Evolutionary conservation across 2,888 invertebrate species (phyloP).

Genomic region (Timema cristinae): DNA sequence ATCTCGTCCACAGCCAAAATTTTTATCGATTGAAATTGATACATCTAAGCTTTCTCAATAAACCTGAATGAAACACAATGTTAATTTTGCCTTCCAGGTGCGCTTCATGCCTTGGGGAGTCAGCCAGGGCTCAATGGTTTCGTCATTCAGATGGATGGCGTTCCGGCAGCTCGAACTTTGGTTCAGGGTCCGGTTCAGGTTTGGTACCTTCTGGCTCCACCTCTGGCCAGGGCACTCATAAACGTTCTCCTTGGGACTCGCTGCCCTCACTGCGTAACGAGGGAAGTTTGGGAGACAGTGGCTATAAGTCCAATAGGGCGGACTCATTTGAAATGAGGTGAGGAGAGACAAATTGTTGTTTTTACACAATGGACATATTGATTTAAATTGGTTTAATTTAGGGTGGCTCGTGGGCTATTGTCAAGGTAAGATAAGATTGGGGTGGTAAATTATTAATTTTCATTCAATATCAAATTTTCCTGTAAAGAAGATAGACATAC

Average conservation of each 20-base stretch:
- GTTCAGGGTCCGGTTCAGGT: slow-evolving; percentile 49
- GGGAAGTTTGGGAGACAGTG: slow-evolving; percentile 81
- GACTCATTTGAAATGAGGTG: slow-evolving; percentile 86
- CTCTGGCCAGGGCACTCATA: slow-evolving; percentile 50
- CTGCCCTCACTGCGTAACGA: slow-evolving; percentile 80
- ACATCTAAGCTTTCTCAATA: no score
- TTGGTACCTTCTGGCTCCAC: slow-evolving; percentile 44
- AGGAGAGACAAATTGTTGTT: no score
- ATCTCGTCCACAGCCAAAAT: no score
- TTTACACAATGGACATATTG: no score
- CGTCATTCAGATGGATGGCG: slow-evolving; percentile 87
- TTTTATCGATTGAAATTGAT: no score
- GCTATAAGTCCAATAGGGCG: slow-evolving; percentile 78
- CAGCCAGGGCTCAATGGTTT: slow-evolving; percentile 84
- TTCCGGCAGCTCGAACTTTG: slow-evolving; percentile 66
- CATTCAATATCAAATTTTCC: no score
- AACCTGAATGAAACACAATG: background rate
- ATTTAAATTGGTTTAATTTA: background rate
- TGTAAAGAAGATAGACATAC: no score
- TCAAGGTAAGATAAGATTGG: no score
- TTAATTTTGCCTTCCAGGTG: slow-evolving; percentile 46
- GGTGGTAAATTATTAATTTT: no score
- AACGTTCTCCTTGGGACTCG: slow-evolving; percentile 84
- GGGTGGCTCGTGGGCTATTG: no score
- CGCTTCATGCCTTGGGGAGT: slow-evolving; percentile 85